Evolutionary conservation across 2,888 invertebrate genomes (phyloP), one percentile per base, ranked within the genome.

Genomic region (Pollenia griseotomentosa): DNA sequence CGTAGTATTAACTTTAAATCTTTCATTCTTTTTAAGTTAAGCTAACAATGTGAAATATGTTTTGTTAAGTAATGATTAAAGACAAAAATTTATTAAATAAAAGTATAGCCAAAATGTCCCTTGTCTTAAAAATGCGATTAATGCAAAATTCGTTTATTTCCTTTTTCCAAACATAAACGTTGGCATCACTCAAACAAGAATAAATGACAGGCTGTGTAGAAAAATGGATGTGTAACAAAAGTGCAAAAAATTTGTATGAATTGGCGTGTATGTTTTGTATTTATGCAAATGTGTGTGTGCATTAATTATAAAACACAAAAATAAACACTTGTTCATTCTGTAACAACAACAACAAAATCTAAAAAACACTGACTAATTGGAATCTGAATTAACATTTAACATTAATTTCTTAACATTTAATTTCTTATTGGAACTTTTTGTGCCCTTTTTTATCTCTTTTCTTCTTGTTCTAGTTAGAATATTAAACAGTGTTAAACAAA

Each of bases 271-370:
- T 71, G 53, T 51, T 48, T 48, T 48, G 70, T 70, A 16, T 19
- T 11, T 1, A 16, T 16, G 53, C 44, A 11, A 9, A 19, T 14
- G 51, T 44, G 71, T n/a, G 59, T 48, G n/a, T 59, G 7, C 12
- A 7, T 14, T 12, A n/a, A 19, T n/a, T 44, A 3, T 12, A 57
- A 65, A 40, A 19, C 10, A 57, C 12, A 73, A 81, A 57, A 70
- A 79, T 59, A 70, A 73, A 65, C 63, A 81, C 81, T 81, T 73
- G 81, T 66, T 79, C 61, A 23, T 42, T 73, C 46, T 55, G 42
- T 53, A 65, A 53, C n/a, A 68, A 42, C 33, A 19, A 59, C 12
- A 59, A 80, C 4, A 12, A 55, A 23, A 57, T 63, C 11, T 9
- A 53, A 40, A 77, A 66, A 78, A 65, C 40, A 66, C 68, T 65